Evolutionary conservation across 2,888 invertebrate genomes (phyloP).

Genomic region (Neocrepidodera transversa): DNA sequence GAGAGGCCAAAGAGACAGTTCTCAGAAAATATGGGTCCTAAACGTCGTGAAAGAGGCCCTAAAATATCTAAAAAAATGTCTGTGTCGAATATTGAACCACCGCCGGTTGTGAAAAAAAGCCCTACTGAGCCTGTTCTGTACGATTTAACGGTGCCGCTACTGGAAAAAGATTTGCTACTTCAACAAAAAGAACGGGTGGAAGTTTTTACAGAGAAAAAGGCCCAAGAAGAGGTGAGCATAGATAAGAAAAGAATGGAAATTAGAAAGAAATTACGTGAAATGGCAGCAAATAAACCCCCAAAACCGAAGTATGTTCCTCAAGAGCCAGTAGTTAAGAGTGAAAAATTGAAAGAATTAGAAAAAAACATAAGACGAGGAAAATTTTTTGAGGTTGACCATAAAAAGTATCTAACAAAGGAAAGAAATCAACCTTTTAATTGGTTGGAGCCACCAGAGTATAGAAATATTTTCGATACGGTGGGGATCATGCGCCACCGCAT

Average conservation of each 20-base stretch:
- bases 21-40: constrained; percentile 54
- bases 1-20: constrained; percentile 55
- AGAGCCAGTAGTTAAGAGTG: constrained; percentile 57
- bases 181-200: constrained; percentile 57
- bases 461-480: constrained; percentile 58
- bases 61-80: constrained; percentile 39
- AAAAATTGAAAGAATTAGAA: constrained; percentile 56
- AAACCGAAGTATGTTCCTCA: constrained; percentile 54
- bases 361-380: constrained; percentile 56
- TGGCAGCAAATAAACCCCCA: constrained; percentile 48
- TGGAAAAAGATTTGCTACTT: constrained; percentile 55
- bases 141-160: constrained; percentile 50
- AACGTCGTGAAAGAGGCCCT: constrained; percentile 53
- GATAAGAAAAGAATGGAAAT: constrained; percentile 56
- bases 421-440: constrained; percentile 48
- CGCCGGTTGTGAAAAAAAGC: constrained; percentile 18
- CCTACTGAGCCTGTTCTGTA: constrained; percentile 42
- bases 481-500: constrained; percentile 58
- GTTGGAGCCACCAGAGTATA: constrained; percentile 53
- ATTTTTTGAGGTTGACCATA: constrained; percentile 57
- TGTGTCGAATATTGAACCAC: constrained; percentile 22
- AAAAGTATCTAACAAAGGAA: constrained; percentile 54
- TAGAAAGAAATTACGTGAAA: constrained; percentile 49
- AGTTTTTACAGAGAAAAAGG: constrained; percentile 55
- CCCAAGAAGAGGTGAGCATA: constrained; percentile 54